Percentiles rank a stretch among this genome's conserved stretches.
These are phyloP conservation scores for Stratiolaelaps scimitus DNA, from an alignment of 1,140 invertebrate genomes.

Conservation along the genomic window DNA sequence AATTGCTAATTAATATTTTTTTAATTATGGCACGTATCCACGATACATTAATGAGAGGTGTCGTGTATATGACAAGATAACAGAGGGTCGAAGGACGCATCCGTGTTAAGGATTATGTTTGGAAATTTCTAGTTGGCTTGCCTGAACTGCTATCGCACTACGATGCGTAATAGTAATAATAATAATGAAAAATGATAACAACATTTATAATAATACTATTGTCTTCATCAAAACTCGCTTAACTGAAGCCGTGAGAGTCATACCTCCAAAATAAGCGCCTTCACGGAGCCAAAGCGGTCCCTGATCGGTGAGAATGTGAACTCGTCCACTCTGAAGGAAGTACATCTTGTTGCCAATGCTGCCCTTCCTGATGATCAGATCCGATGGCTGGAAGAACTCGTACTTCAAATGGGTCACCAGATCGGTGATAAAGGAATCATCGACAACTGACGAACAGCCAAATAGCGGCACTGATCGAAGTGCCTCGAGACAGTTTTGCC, in stretches of 20 bases:
- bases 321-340: conserved; percentile 97
- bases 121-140: no score
- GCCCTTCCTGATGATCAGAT: conserved; percentile 79
- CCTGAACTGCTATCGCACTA: no score
- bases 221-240: no score
- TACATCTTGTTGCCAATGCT: conserved; percentile 84
- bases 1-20: neutral
- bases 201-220: no score
- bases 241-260: no score
- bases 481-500: conserved; percentile 11
- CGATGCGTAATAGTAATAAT: no score
- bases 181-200: no score
- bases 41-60: no score
- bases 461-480: conserved; percentile 27
- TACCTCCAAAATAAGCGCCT: conserved; percentile 87
- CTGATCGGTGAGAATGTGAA: conserved; percentile 93
- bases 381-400: conserved; percentile 98
- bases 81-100: no score
- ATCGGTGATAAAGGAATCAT: conserved; percentile 69
- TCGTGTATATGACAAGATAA: no score
- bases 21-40: conserved; percentile 1
- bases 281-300: conserved; percentile 97
- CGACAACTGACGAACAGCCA: neutral
- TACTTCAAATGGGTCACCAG: conserved; percentile 94
- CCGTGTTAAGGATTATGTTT: no score